These are phyloP conservation scores for Baccha elongata DNA, from an alignment of 2,888 invertebrate genomes.

Conservation along the genomic window DNA sequence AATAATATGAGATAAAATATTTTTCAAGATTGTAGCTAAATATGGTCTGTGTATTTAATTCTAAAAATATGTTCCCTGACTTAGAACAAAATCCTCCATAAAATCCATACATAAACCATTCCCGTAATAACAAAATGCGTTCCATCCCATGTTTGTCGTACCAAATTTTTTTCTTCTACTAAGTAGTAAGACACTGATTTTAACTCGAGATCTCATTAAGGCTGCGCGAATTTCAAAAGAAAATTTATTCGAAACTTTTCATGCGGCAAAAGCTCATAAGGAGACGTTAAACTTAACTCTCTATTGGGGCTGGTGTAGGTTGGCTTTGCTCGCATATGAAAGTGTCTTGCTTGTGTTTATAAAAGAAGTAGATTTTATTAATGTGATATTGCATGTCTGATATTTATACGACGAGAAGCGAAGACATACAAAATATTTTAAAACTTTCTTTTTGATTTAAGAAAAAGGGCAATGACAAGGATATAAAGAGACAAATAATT, in stretches of 20 bases:
- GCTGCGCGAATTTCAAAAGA: constrained; percentile 40
- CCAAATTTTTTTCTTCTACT: no score
- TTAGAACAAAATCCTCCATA: no score
- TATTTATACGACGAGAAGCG: constrained; percentile 1
- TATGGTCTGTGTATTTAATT: no score
- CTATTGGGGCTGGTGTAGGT: no score
- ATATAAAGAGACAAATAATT: neutral
- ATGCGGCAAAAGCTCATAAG: constrained; percentile 5
- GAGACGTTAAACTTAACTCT: neutral
- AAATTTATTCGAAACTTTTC: constrained; percentile 57
- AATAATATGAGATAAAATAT: no score
- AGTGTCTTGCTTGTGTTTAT: constrained; percentile 2
- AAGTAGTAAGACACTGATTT: constrained; percentile 47
- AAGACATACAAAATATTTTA: neutral
- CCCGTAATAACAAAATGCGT: no score
- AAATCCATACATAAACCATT: no score
- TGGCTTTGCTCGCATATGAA: neutral
- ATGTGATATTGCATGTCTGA: constrained; percentile 30
- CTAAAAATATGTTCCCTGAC: no score
- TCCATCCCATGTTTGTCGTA: no score
- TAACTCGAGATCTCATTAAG: constrained; percentile 58
- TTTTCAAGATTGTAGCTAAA: no score
- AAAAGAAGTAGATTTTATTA: constrained; percentile 22
- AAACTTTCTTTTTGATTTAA: constrained; percentile 14
- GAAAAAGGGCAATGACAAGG: neutral